Conservation (phyloP, 2,888 invertebrate genomes). For the Athalia rosae region DNA sequence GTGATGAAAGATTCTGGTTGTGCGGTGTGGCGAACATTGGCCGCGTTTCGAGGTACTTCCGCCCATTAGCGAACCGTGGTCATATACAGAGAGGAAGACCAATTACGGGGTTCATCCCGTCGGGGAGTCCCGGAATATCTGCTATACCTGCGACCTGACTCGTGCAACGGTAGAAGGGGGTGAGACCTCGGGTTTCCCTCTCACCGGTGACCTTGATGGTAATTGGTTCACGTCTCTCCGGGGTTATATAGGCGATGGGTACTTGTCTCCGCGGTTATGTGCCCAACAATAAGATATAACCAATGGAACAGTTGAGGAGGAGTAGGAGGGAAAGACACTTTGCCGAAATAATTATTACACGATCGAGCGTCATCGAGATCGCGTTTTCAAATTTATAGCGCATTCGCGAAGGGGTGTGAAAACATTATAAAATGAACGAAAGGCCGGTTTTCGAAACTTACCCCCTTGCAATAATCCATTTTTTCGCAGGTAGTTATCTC, state of each 20-base stretch:
- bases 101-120: constrained; percentile 40
- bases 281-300: neutral
- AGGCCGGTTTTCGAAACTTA: too few species aligned
- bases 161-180: neutral
- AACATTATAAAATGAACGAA: too few species aligned
- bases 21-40: constrained; percentile 5
- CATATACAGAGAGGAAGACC: constrained; percentile 20
- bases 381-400: too few species aligned
- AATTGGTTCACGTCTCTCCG: neutral
- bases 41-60: constrained; percentile 37
- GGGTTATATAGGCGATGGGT: too few species aligned
- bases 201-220: constrained; percentile 14
- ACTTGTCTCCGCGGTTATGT: neutral
- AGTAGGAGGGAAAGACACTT: too few species aligned
- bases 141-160: neutral
- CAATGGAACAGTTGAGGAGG: too few species aligned
- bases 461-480: constrained; percentile 11
- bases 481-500: constrained; percentile 1
- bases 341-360: too few species aligned
- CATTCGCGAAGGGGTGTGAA: too few species aligned
- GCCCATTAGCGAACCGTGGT: constrained; percentile 35
- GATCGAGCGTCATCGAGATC: too few species aligned
- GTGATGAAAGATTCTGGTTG: constrained; percentile 21
- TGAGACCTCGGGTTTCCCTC: constrained; percentile 9
- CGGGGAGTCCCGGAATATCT: constrained; percentile 30